Base-by-base conservation (phyloP, 2,797 vertebrate species). In the Muscicapa striata region DNA sequence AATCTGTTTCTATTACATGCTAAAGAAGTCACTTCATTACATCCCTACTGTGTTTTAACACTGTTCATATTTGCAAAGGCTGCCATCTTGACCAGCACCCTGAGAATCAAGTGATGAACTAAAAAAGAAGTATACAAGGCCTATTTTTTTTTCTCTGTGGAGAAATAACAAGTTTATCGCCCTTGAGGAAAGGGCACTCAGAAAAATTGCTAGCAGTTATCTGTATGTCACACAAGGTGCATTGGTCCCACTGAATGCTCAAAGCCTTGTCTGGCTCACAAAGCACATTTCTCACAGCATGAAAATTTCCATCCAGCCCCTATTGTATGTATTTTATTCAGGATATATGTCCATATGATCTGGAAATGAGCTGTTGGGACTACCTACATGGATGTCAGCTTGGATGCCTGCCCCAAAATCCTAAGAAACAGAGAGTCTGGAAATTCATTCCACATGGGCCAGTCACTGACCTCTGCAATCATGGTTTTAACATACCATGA, bases 111-210 rank as follows among this genome's bases (percentile, higher is more conserved):
- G 36, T 20, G 36, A 84, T 76, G 29, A 94, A 62, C 49, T 40
- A 21, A 80, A 89, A 87, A 72, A 68, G 0, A 5, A 40, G 10
- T 48, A 30, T 36, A 74, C 12, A 18, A 90, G 48, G 45, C 8
- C 41, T 64, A 32, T 24, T 3, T 67, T 66, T 67, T 66, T 80
- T 49, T 36, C 36, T 74, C n/a, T 54, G 27, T 62, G 51, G 94
- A 91, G 61, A 27, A 85, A 85, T 73, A 80, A 74, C 24, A 68
- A 87, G 36, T 74, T 93, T 69, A 78, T 91, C 1, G 8, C 38
- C 73, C 80, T 91, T 95, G 87, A 93, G n/a, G 34, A 86, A 93
- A 81, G 73, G 87, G 17, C 83, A 86, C 21, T 72, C 51, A 75
- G 51, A 93, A 94, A 83, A 90, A 78, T 41, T 84, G 30, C n/a